phyloP scores from a whole-genome alignment of 2,797 vertebrate species.

The Onychomys torridus region DNA sequence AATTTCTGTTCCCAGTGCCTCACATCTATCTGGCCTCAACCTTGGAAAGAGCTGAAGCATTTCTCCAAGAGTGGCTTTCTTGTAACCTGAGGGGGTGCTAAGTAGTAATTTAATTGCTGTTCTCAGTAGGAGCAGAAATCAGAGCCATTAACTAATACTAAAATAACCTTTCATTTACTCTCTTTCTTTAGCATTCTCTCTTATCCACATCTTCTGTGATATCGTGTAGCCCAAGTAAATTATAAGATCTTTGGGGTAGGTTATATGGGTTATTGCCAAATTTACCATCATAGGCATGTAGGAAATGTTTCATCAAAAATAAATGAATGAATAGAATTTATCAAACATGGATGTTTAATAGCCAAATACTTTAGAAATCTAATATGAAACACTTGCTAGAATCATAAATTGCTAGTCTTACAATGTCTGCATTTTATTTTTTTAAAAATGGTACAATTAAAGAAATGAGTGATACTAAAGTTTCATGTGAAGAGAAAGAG shows the following conservation, averaged over 20 bases:
- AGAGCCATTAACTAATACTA: neutral
- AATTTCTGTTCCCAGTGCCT: neutral
- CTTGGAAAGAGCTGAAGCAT: neutral
- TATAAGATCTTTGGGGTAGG: neutral
- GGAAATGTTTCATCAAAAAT: neutral
- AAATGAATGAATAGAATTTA: neutral
- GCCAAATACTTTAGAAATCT: neutral
- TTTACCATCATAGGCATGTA: neutral
- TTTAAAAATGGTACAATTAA: neutral
- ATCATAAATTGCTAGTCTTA: neutral
- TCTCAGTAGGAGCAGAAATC: neutral
- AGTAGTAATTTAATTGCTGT: neutral
- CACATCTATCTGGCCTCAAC: neutral
- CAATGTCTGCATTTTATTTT: neutral
- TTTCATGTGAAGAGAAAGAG: neutral
- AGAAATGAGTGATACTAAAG: neutral
- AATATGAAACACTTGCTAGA: neutral
- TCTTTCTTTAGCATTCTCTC: neutral
- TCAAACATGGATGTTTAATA: neutral
- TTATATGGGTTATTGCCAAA: neutral
- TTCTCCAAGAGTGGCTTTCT: neutral
- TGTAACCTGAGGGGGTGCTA: neutral
- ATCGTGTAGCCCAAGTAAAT: neutral
- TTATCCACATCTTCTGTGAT: neutral
- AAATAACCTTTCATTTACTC: constrained; percentile 8